Evolutionary conservation across 30 jellyfish, hydroid and myxozoan genomes (phyloP).

Genomic region (Clytia hemisphaerica): DNA sequence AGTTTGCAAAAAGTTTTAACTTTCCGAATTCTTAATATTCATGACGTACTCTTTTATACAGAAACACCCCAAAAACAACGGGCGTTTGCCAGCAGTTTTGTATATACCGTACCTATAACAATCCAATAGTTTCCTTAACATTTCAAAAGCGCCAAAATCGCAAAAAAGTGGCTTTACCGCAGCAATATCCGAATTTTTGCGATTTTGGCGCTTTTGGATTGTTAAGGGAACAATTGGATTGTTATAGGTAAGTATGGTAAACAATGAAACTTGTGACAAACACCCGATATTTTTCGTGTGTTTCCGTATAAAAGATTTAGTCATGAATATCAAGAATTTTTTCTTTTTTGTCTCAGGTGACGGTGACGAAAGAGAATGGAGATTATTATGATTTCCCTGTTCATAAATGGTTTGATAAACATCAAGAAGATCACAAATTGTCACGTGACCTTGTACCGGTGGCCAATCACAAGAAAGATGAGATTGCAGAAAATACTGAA

Average conservation of each 20-base stretch:
- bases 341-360: slow-evolving; percentile 34
- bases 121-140: no score
- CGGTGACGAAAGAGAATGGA: slow-evolving; percentile 95
- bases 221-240: not conserved
- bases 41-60: no score
- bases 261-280: no score
- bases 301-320: not conserved
- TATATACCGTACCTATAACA: no score
- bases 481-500: not conserved
- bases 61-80: no score
- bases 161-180: not conserved
- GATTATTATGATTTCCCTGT: slow-evolving; percentile 91
- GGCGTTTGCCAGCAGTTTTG: no score
- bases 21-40: no score
- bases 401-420: slow-evolving; percentile 84
- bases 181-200: not conserved
- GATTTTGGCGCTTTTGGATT: not conserved
- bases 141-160: no score
- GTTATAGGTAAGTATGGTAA: no score
- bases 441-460: slow-evolving; percentile 71
- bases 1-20: no score
- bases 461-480: slow-evolving; percentile 27
- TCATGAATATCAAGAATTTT: not conserved
- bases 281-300: no score
- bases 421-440: slow-evolving; percentile 72